Evolutionary conservation across 2,888 invertebrate species (phyloP).

Genomic region (Andrena chrysosceles): DNA sequence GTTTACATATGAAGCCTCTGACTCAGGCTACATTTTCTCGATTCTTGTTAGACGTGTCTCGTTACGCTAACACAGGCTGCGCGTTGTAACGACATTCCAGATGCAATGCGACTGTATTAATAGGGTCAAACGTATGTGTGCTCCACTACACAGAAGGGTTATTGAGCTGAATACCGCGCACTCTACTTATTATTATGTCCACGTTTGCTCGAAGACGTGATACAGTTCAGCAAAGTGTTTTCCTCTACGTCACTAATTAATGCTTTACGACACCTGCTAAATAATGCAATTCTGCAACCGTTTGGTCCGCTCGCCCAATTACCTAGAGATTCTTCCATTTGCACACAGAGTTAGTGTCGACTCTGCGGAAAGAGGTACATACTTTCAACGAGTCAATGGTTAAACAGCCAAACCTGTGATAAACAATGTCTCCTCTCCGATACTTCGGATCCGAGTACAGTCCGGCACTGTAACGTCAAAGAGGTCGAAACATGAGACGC

Average conservation of each 20-base stretch:
- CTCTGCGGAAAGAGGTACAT: too few species aligned
- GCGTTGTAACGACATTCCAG: neutral
- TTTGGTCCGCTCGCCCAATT: neutral
- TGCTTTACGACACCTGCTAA: slow-evolving; percentile 19
- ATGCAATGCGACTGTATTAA: neutral
- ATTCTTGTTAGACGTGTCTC: neutral
- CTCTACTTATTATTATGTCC: slow-evolving; percentile 32
- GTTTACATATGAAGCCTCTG: too few species aligned
- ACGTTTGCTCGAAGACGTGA: slow-evolving; percentile 26
- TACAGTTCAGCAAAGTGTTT: slow-evolving; percentile 21
- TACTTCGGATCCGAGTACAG: neutral
- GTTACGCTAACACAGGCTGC: neutral
- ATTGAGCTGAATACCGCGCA: neutral
- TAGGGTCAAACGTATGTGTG: neutral
- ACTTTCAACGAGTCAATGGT: too few species aligned
- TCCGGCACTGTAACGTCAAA: neutral
- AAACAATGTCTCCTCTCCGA: too few species aligned
- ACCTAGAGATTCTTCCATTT: too few species aligned
- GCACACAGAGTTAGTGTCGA: too few species aligned
- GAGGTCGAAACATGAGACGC: neutral
- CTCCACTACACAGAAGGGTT: neutral
- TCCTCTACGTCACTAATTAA: slow-evolving; percentile 18
- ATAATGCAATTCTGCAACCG: slow-evolving; percentile 8
- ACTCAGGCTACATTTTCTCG: too few species aligned
- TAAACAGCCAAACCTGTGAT: too few species aligned